Evolutionary conservation across 1,140 invertebrate species (phyloP).

Genomic region (Cydia pomonella): DNA sequence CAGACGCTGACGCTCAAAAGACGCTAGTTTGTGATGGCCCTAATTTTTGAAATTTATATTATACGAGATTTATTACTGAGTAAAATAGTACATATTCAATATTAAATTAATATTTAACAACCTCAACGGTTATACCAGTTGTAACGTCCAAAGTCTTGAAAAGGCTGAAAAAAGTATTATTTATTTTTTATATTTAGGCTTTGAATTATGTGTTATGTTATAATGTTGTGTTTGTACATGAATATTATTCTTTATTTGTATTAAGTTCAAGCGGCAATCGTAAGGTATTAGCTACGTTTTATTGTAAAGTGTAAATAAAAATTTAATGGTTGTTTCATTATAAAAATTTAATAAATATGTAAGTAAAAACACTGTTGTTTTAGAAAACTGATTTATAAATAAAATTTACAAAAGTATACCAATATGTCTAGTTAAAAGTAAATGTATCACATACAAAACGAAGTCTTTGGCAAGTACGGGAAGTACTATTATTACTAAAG

Average conservation of each 20-base stretch:
- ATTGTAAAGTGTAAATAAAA: constrained; percentile 33
- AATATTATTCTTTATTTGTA: not conserved
- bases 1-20: no score
- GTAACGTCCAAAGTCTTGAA: not conserved
- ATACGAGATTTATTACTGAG: no score
- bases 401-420: constrained; percentile 53
- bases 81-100: no score
- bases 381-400: constrained; percentile 57
- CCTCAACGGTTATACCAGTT: not conserved
- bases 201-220: no score
- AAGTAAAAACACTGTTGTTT: constrained; percentile 36
- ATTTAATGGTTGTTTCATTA: constrained; percentile 35
- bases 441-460: constrained; percentile 75
- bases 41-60: no score
- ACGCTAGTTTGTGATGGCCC: no score
- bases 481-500: constrained; percentile 45
- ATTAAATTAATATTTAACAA: not conserved
- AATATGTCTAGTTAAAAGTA: constrained; percentile 62
- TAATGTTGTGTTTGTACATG: no score
- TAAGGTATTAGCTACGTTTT: not conserved
- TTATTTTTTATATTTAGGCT: not conserved
- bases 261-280: not conserved
- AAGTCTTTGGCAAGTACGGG: constrained; percentile 74
- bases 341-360: constrained; percentile 53
- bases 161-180: not conserved